Conservation (phyloP, 1,140 invertebrate genomes). For the Sogatella furcifera region DNA sequence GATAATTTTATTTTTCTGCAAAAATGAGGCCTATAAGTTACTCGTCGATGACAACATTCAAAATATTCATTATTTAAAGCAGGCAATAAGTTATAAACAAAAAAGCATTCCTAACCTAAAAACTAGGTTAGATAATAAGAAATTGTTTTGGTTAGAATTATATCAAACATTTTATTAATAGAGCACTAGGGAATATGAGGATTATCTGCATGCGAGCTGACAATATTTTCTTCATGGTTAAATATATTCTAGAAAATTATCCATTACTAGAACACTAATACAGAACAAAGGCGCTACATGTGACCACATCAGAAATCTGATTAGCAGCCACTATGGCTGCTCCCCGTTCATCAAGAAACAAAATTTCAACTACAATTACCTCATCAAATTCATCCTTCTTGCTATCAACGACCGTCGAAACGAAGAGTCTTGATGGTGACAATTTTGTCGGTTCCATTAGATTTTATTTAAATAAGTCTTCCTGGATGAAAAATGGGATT, state of each 20-base stretch:
- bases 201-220: too few species aligned
- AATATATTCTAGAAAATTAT: conserved; percentile 15
- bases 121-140: conserved; percentile 8
- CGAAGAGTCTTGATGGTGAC: conserved; percentile 43
- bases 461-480: neutral
- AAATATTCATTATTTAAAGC: too few species aligned
- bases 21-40: too few species aligned
- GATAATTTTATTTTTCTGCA: too few species aligned
- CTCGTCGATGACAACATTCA: too few species aligned
- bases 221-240: neutral
- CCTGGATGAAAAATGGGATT: neutral
- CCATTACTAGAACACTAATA: conserved; percentile 19
- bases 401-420: conserved; percentile 52
- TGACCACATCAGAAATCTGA: conserved; percentile 38
- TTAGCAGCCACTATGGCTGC: conserved; percentile 8
- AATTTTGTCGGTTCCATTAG: conserved; percentile 22
- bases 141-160: conserved; percentile 26
- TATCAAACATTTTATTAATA: too few species aligned
- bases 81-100: conserved; percentile 1
- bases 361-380: conserved; percentile 44
- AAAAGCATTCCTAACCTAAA: conserved; percentile 4
- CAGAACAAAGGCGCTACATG: conserved; percentile 34
- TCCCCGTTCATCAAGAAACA: neutral
- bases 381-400: conserved; percentile 74
- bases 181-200: too few species aligned